Evolutionary conservation across 53 echinoderm and acorn worm genomes (phyloP).

Genomic region (Pentamera pediparva): DNA sequence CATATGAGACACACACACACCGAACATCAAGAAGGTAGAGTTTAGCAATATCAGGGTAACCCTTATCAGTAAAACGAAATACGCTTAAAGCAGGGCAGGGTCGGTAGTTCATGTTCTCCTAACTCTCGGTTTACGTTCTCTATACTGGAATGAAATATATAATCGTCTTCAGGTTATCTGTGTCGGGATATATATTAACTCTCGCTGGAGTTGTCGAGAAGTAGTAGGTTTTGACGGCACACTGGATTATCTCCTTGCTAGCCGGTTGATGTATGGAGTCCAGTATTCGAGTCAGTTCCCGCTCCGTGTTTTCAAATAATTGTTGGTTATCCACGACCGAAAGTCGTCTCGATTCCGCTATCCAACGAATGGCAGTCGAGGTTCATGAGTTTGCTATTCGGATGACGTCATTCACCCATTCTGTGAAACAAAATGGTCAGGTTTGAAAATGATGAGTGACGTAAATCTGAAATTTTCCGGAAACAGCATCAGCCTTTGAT

Average conservation of each 20-base stretch:
- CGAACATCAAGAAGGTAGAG: too few species aligned
- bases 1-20: too few species aligned
- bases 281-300: neutral
- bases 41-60: too few species aligned
- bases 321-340: constrained; percentile 3
- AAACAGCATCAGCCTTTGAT: too few species aligned
- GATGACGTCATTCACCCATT: too few species aligned
- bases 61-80: too few species aligned
- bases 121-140: neutral
- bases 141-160: neutral
- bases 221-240: constrained; percentile 20
- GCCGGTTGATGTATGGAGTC: constrained; percentile 7
- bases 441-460: too few species aligned
- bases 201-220: neutral
- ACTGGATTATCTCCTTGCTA: neutral
- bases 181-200: constrained; percentile 16
- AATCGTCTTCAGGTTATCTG: neutral
- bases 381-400: too few species aligned
- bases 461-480: too few species aligned
- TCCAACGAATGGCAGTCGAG: neutral
- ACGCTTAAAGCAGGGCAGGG: constrained; percentile 1
- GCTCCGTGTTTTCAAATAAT: neutral
- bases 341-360: neutral
- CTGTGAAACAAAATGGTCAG: too few species aligned
- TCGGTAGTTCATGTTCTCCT: neutral